Conservation (phyloP, 2,797 vertebrate species). For the Oryzias sinensis region DNA sequence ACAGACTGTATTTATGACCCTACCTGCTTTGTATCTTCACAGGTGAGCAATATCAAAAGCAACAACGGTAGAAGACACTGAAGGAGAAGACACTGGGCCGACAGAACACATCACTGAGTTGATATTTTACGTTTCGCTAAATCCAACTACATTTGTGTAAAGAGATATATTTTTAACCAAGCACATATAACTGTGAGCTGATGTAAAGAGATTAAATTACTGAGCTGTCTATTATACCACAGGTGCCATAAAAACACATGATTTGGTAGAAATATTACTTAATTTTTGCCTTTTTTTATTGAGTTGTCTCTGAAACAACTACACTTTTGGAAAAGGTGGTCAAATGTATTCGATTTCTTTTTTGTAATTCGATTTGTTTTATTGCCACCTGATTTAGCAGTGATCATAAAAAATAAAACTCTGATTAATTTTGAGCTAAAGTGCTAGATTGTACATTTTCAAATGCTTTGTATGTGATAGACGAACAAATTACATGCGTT, state of each 20-base stretch:
- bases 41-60: slow-evolving; percentile 65
- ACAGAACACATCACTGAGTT: slow-evolving; percentile 42
- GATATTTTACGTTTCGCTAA: slow-evolving; percentile 72
- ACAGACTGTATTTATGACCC: no score
- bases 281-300: slow-evolving; percentile 70
- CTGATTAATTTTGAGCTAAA: slow-evolving; percentile 22
- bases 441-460: slow-evolving; percentile 26
- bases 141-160: slow-evolving; percentile 81
- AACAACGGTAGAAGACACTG: slow-evolving; percentile 68
- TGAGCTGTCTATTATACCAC: slow-evolving; percentile 95
- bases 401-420: slow-evolving; percentile 17
- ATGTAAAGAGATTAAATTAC: slow-evolving; percentile 90
- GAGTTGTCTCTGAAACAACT: slow-evolving; percentile 43
- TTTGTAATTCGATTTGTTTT: slow-evolving; percentile 30
- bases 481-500: slow-evolving; percentile 38
- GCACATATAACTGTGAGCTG: slow-evolving; percentile 96
- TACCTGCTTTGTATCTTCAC: slow-evolving; percentile 3
- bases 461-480: slow-evolving; percentile 39
- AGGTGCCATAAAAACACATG: slow-evolving; percentile 93
- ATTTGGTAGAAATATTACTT: slow-evolving; percentile 75
- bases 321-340: slow-evolving; percentile 37
- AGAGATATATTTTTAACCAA: slow-evolving; percentile 94
- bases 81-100: slow-evolving; percentile 42
- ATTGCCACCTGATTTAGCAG: slow-evolving; percentile 37
- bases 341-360: slow-evolving; percentile 30